Evolutionary conservation across 53 echinoderm and acorn worm genomes (phyloP).

Genomic region (Luidia sarsii): DNA sequence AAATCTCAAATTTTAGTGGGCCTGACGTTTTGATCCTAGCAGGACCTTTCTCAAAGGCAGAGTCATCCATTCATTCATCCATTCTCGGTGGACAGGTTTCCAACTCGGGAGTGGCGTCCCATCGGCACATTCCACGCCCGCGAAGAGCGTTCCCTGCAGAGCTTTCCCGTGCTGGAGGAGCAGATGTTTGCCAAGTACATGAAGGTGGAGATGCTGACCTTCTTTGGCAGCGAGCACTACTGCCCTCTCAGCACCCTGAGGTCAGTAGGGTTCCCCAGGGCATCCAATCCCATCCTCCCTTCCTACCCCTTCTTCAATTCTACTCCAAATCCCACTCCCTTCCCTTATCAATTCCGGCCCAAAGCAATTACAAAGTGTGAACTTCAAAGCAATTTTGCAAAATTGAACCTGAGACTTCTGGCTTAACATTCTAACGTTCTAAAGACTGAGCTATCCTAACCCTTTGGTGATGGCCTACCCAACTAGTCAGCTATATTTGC

Average conservation of each 20-base stretch:
- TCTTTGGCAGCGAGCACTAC: constrained; percentile 92
- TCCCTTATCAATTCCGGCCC: too few relatives aligned
- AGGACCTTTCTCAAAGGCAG: too few relatives aligned
- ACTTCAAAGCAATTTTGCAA: too few relatives aligned
- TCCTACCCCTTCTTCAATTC: neutral
- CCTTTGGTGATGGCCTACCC: too few relatives aligned
- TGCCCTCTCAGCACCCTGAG: constrained; percentile 92
- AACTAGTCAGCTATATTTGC: too few relatives aligned
- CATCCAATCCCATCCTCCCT: neutral
- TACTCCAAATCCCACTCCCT: neutral
- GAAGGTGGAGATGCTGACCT: constrained; percentile 91
- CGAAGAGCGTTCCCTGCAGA: constrained; percentile 84
- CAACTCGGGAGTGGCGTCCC: constrained; percentile 83
- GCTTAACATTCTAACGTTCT: too few relatives aligned
- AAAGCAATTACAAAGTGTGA: too few relatives aligned
- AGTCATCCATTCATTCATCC: neutral
- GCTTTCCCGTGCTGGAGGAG: constrained; percentile 83
- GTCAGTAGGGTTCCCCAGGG: too few relatives aligned
- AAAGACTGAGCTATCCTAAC: too few relatives aligned
- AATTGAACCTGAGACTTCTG: too few relatives aligned
- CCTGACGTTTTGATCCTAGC: too few relatives aligned
- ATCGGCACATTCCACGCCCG: constrained; percentile 81
- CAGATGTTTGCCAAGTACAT: constrained; percentile 91
- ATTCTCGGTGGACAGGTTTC: constrained; percentile 41
- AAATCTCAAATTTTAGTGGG: too few relatives aligned